A percentile compares a stretch with the other conserved stretches of the same genome.
Conservation (phyloP, 2,113 vertebrate genomes). For the Capra hircus region DNA sequence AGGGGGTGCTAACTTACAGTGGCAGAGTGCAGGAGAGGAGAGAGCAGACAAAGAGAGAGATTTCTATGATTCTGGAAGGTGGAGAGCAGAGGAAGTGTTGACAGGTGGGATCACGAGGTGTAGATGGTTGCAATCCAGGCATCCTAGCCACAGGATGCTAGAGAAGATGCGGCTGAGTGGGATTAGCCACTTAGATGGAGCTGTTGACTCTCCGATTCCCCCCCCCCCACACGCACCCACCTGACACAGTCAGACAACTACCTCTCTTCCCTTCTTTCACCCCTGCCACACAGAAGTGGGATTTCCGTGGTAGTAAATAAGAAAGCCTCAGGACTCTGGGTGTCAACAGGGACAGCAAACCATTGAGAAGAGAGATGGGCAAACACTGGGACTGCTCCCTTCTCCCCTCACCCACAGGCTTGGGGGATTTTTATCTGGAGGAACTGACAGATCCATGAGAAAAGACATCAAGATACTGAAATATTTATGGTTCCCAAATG, state of each 20-base stretch:
- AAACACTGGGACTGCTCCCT: neutral
- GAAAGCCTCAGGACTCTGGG: neutral
- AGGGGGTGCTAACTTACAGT: neutral
- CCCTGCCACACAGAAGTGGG: neutral
- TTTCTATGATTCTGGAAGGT: neutral
- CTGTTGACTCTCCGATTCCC: neutral
- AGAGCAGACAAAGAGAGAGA: neutral
- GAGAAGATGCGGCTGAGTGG: too few relatives aligned
- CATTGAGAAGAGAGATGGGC: neutral
- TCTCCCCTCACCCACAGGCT: neutral
- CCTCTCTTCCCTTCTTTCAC: too few relatives aligned
- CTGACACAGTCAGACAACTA: neutral
- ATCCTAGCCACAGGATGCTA: neutral
- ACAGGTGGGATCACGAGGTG: rapidly evolving
- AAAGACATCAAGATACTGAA: neutral
- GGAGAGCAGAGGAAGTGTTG: neutral
- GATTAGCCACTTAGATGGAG: neutral
- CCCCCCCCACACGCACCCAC: rapidly evolving
- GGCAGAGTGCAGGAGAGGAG: neutral
- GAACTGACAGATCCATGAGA: neutral
- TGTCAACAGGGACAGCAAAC: neutral
- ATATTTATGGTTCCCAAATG: neutral
- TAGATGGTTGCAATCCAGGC: neutral
- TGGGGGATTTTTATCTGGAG: neutral
- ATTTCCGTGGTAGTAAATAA: neutral